These are phyloP conservation scores for Dyspetes luteomarginatus DNA, from an alignment of 2,888 invertebrate species.

Conservation along the genomic window DNA sequence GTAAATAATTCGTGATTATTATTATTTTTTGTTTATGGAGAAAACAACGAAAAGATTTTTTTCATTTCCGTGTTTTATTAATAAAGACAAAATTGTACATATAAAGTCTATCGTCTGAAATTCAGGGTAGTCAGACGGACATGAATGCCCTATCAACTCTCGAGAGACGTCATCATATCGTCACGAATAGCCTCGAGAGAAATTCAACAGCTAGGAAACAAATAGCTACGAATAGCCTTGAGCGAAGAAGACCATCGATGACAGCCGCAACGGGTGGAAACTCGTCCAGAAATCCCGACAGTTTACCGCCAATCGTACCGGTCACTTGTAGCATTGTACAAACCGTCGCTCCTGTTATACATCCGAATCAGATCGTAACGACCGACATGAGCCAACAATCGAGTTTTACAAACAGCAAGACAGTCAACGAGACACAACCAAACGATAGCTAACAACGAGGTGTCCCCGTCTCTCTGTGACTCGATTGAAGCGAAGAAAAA, in stretches of 20 bases:
- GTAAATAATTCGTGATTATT: slow-evolving; percentile 66
- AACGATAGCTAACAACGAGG: slow-evolving; percentile 81
- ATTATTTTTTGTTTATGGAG: slow-evolving; percentile 3
- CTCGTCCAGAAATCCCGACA: slow-evolving; percentile 75
- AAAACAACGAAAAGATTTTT: slow-evolving; percentile 8
- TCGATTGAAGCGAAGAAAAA: slow-evolving; percentile 21
- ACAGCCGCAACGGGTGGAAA: slow-evolving; percentile 71
- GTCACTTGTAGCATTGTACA: slow-evolving; percentile 80
- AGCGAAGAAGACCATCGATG: slow-evolving; percentile 79
- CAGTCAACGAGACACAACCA: slow-evolving; percentile 75
- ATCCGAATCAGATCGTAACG: slow-evolving; percentile 76
- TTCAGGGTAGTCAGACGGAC: slow-evolving; percentile 77
- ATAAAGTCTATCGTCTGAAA: slow-evolving; percentile 40
- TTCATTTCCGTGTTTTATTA: slow-evolving; percentile 26
- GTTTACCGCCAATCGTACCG: slow-evolving; percentile 81
- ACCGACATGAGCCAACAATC: slow-evolving; percentile 75
- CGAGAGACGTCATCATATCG: slow-evolving; percentile 80
- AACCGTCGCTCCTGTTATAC: slow-evolving; percentile 79
- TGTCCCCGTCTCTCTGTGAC: slow-evolving; percentile 56
- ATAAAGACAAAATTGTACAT: slow-evolving; percentile 37
- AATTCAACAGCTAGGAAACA: slow-evolving; percentile 80
- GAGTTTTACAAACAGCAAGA: slow-evolving; percentile 73
- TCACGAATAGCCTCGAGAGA: slow-evolving; percentile 81
- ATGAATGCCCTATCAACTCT: slow-evolving; percentile 75
- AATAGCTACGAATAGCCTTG: slow-evolving; percentile 81